phyloP scores from a whole-genome alignment of 2,888 invertebrate genomes.

The Lypha dubia region DNA sequence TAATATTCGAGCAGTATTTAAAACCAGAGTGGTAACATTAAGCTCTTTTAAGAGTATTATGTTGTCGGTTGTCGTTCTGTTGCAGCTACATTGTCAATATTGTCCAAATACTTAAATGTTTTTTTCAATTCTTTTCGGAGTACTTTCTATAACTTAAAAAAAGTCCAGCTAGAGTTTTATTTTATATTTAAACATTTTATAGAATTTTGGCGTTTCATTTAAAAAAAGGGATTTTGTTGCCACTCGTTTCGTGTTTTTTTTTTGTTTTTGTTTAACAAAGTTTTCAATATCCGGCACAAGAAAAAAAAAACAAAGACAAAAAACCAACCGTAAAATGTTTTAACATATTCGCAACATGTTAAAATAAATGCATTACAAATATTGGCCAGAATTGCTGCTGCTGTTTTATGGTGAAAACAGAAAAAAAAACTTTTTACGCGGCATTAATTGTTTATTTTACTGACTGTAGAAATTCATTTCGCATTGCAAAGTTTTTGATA shows the following conservation, averaged over 20 bases:
- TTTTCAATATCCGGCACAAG: slow-evolving; percentile 9
- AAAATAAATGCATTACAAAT: slow-evolving; percentile 50
- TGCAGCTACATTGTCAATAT: slow-evolving; percentile 65
- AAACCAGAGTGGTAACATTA: slow-evolving; percentile 65
- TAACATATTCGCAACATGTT: slow-evolving; percentile 20
- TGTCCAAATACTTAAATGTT: slow-evolving; percentile 47
- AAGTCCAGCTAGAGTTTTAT: slow-evolving; percentile 10
- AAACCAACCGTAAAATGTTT: slow-evolving; percentile 25
- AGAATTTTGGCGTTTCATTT: slow-evolving; percentile 37
- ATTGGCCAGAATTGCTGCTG: slow-evolving; percentile 28
- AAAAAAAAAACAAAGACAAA: slow-evolving; percentile 4
- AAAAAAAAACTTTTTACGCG: slow-evolving; percentile 37
- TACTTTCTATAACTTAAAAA: not conserved
- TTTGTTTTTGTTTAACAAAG: slow-evolving; percentile 4
- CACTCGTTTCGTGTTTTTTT: slow-evolving; percentile 17
- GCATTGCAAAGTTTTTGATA: not conserved
- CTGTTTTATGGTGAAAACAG: not conserved
- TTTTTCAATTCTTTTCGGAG: slow-evolving; percentile 7
- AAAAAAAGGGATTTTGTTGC: slow-evolving; percentile 35
- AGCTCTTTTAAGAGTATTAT: slow-evolving; percentile 65
- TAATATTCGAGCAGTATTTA: slow-evolving; percentile 45
- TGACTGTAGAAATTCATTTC: slow-evolving; percentile 50
- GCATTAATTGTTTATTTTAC: slow-evolving; percentile 65
- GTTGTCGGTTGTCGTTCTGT: slow-evolving; percentile 50
- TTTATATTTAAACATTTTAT: not conserved